These are phyloP conservation scores for Lophotis ruficrista DNA, from an alignment of 2,113 vertebrate genomes.

Conservation along the genomic window DNA sequence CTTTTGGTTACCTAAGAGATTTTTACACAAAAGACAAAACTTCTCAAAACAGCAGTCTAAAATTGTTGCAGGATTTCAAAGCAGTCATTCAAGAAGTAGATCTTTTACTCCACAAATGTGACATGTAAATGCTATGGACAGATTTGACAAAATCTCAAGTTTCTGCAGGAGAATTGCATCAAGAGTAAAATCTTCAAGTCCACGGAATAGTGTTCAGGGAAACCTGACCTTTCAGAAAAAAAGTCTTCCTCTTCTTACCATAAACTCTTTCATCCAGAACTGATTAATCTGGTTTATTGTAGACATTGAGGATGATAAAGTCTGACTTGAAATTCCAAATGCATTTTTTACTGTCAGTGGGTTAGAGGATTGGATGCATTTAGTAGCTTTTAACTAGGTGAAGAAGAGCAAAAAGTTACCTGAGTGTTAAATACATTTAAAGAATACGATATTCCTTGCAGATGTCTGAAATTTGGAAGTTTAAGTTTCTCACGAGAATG, in stretches of 20 bases:
- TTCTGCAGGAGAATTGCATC: background rate
- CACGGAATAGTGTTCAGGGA: background rate
- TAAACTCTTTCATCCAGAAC: background rate
- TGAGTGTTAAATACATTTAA: background rate
- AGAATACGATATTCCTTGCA: background rate
- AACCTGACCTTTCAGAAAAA: background rate
- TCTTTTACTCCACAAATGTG: background rate
- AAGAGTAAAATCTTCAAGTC: background rate
- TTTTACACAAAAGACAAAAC: background rate
- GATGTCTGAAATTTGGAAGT: background rate
- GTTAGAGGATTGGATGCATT: background rate
- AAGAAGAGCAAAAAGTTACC: background rate
- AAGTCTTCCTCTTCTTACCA: background rate
- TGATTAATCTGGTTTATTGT: background rate
- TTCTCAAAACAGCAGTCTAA: background rate
- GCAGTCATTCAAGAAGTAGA: background rate
- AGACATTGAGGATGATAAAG: rapidly evolving
- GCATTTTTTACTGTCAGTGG: background rate
- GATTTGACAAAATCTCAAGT: background rate
- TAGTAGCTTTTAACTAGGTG: background rate
- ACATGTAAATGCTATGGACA: rapidly evolving
- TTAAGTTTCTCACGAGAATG: background rate
- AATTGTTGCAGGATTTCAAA: background rate
- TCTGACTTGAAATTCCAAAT: background rate
- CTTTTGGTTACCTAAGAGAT: background rate